phyloP scores from a whole-genome alignment of 1,140 invertebrate genomes.

The Platorchestia sp. region DNA sequence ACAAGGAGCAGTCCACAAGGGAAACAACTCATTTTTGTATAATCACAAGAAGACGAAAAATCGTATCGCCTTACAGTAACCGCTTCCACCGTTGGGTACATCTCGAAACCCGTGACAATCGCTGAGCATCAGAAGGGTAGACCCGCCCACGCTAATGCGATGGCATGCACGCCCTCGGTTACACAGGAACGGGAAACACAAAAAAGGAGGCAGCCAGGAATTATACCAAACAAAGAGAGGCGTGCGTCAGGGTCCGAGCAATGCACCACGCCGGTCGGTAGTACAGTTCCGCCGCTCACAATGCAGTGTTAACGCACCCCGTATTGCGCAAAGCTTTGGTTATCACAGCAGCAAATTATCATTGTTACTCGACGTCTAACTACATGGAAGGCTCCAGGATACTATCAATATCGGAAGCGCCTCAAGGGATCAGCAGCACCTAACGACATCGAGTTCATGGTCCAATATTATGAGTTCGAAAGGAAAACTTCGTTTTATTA shows the following conservation, averaged over 20 bases:
- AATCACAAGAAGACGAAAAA: background rate
- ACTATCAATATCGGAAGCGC: background rate
- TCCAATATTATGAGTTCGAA: background rate
- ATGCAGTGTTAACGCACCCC: background rate
- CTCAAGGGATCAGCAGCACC: background rate
- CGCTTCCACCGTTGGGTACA: background rate
- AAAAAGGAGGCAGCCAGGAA: background rate
- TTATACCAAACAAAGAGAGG: background rate
- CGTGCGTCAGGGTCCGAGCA: background rate
- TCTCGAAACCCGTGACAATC: background rate
- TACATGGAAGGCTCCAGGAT: background rate
- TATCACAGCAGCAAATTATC: background rate
- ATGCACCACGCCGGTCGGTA: background rate
- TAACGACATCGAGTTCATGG: background rate
- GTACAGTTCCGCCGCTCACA: background rate
- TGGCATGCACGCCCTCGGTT: background rate
- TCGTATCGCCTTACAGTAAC: background rate
- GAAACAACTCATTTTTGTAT: background rate
- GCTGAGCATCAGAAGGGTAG: background rate
- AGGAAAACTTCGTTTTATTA: background rate
- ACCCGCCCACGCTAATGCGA: background rate
- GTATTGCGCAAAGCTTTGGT: background rate
- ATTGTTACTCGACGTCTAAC: background rate
- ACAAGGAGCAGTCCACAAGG: background rate
- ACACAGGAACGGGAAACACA: background rate